Conservation (phyloP, 2,888 invertebrate species). For the Tuberolachnus salignus region DNA sequence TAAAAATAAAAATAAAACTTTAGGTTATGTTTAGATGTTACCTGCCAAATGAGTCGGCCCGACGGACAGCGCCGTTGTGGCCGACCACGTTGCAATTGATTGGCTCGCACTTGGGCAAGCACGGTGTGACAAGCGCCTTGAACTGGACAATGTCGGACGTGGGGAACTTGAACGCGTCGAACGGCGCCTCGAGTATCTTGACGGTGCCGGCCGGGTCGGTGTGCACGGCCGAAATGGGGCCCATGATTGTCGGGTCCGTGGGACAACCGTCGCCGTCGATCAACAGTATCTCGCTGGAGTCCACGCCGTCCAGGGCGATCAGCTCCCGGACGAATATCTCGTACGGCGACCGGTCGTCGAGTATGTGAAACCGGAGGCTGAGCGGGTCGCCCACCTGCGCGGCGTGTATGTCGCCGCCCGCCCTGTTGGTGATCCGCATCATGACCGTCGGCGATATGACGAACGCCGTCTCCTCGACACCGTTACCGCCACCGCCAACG, state of each 20-base stretch:
- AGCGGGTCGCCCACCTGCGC: constrained; percentile 65
- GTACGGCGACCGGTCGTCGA: constrained; percentile 63
- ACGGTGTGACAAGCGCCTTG: constrained; percentile 63
- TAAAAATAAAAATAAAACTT: too few relatives aligned
- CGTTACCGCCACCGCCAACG: not conserved
- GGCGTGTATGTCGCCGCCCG: constrained; percentile 63
- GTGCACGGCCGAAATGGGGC: constrained; percentile 60
- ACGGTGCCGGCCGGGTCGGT: constrained; percentile 57
- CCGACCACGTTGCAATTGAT: constrained; percentile 62
- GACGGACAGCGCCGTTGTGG: constrained; percentile 67
- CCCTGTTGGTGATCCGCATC: constrained; percentile 64
- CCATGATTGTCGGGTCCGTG: constrained; percentile 64
- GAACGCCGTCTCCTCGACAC: constrained; percentile 62
- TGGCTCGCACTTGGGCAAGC: constrained; percentile 62
- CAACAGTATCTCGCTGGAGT: constrained; percentile 63
- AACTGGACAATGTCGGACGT: constrained; percentile 63
- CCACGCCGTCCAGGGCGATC: constrained; percentile 64
- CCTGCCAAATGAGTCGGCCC: constrained; percentile 82
- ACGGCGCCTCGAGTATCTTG: constrained; percentile 62
- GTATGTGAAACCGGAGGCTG: constrained; percentile 64
- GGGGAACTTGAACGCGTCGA: constrained; percentile 64
- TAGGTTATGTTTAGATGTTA: too few relatives aligned
- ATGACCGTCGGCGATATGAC: constrained; percentile 64
- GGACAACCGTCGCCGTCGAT: constrained; percentile 64
- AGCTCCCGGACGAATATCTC: constrained; percentile 65